Conservation (phyloP, 2,888 invertebrate genomes). For the Caenorhabditis sulstoni region DNA sequence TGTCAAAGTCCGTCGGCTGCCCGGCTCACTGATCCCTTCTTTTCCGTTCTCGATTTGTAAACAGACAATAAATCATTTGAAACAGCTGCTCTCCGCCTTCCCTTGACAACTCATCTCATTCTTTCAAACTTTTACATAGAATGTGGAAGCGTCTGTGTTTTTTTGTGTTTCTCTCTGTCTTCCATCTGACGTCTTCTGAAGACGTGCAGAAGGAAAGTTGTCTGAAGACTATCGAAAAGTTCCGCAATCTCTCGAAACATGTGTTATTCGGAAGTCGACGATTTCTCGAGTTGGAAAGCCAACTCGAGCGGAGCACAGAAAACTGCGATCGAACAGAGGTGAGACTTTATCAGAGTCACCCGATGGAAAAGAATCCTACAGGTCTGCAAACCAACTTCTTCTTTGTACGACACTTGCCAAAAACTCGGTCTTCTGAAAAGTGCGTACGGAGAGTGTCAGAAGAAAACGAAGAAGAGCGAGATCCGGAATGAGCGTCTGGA, state of each 20-base stretch:
- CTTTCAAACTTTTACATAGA: not conserved
- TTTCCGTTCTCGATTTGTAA: not conserved
- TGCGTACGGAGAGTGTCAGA: not conserved
- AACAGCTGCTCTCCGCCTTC: not conserved
- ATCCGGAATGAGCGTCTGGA: not conserved
- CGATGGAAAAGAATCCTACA: no score
- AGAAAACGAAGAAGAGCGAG: not conserved
- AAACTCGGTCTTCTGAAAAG: no score
- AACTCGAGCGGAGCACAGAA: not conserved
- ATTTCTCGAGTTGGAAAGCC: no score
- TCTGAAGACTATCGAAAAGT: not conserved
- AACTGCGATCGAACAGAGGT: not conserved
- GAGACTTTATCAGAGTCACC: not conserved
- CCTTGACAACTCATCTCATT: not conserved
- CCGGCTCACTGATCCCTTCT: constrained; percentile 21
- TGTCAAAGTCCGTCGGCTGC: constrained; percentile 42
- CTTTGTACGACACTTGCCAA: no score
- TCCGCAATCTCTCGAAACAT: not conserved
- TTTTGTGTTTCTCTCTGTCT: no score
- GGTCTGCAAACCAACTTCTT: no score
- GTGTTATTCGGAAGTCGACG: not conserved
- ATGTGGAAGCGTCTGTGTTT: no score
- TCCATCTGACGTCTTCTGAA: not conserved
- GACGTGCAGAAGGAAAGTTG: not conserved
- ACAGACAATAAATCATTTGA: not conserved